Evolutionary conservation across 2,888 invertebrate species (phyloP).

Genomic region (Gymnosoma rotundatum): DNA sequence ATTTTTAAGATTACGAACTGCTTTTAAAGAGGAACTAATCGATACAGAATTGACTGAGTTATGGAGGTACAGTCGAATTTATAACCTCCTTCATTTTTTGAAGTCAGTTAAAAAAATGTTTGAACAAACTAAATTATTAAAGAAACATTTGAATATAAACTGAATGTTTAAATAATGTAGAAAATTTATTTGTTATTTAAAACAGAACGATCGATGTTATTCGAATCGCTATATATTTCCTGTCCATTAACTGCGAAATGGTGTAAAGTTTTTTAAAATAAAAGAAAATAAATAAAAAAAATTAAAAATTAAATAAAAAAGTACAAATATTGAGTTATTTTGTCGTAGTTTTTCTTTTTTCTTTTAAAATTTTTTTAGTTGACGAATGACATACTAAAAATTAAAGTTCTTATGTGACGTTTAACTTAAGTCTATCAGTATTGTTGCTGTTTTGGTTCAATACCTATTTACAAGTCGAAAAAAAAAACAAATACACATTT

Average conservation of each 20-base stretch:
- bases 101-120: no score
- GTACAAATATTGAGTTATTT: slow-evolving; percentile 61
- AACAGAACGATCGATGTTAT: no score
- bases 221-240: neutral
- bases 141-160: no score
- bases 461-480: slow-evolving; percentile 47
- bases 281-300: slow-evolving; percentile 36
- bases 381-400: slow-evolving; percentile 66
- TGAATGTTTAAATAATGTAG: no score
- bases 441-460: slow-evolving; percentile 54
- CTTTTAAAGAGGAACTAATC: no score
- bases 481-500: slow-evolving; percentile 2
- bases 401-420: slow-evolving; percentile 54
- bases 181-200: no score
- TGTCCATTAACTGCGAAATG: neutral
- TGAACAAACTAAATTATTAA: no score
- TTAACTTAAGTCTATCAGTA: slow-evolving; percentile 42
- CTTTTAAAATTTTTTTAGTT: slow-evolving; percentile 34
- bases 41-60: no score
- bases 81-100: no score
- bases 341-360: slow-evolving; percentile 19
- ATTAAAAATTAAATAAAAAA: slow-evolving; percentile 41
- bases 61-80: no score
- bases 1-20: no score
- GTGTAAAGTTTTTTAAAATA: slow-evolving; percentile 43